Evolutionary conservation across 2,797 vertebrate species (phyloP), one percentile per base, ranked within the genome.

Genomic region (Xiphorhynchus erythropygius): DNA sequence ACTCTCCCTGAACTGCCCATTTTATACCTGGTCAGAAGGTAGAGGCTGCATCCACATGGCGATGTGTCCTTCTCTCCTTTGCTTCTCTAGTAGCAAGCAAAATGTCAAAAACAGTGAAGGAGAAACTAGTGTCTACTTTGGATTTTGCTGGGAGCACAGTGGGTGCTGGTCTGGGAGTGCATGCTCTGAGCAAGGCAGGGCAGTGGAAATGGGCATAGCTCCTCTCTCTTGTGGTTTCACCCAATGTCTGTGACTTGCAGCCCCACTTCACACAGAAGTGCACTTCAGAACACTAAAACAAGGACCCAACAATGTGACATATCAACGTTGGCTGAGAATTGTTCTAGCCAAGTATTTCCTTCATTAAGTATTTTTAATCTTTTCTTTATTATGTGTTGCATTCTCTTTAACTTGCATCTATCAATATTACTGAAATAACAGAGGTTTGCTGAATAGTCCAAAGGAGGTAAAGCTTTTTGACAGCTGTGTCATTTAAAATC

Each of bases 41-140:
- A 64, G 37, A 53, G 13, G 15, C 15, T 91, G n/a, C 49, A 71
- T 23, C 9, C 0, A 0, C 1, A 1, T 10, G 37, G 22, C 7
- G 24, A 14, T 11, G 8, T 42, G 21, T 4, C 12, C 6, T 89
- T 76, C n/a, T 60, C 21, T 59, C 19, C 56, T 84, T 46, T 76
- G 37, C 6, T 46, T 80, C 47, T 41, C 62, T 35, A 53, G 8
- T 9, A 32, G 24, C 16, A 77, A 80, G 18, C 0, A 7, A 75
- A 79, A 39, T 11, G 8, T 23, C 46, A 68, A 27, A 74, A 68
- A 68, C 4, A 39, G n/a, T 3, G 1, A 53, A 67, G 46, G 32
- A 84, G 32, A 81, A 17, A 35, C 33, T 10, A 5, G 9, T n/a
- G 35, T 9, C 33, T 1, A 0, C 30, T 59, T 28, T 22, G 14